Evolutionary conservation across 64 coral and sea anemone genomes (phyloP).

Genomic region (Actinia tenebrosa): DNA sequence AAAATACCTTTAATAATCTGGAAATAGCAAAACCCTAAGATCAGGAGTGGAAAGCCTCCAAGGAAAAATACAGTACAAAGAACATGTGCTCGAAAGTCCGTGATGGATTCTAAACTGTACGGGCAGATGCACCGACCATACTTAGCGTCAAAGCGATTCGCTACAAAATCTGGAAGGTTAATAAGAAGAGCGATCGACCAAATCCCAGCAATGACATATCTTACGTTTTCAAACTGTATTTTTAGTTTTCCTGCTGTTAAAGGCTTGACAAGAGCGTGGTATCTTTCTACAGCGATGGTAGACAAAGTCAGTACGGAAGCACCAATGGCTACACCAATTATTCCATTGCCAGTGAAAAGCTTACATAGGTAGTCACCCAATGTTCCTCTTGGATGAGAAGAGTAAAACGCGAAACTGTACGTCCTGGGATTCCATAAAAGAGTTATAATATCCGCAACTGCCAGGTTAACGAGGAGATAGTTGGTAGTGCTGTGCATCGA

Average conservation of each 20-base stretch:
- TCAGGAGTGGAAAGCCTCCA: constrained; percentile 24
- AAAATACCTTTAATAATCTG: constrained; percentile 35
- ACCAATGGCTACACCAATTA: constrained; percentile 52
- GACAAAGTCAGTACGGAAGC: constrained; percentile 55
- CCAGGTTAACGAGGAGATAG: constrained; percentile 57
- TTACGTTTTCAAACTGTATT: constrained; percentile 27
- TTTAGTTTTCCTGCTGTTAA: constrained; percentile 26
- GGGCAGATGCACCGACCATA: constrained; percentile 46
- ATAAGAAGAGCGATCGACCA: constrained; percentile 31
- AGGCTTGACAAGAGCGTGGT: constrained; percentile 69
- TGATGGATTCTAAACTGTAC: constrained; percentile 45
- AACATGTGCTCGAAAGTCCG: constrained; percentile 11
- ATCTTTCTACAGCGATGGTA: constrained; percentile 52
- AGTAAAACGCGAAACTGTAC: constrained; percentile 56
- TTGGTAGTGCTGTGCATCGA: constrained; percentile 75
- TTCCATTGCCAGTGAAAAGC: constrained; percentile 65
- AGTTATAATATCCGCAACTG: constrained; percentile 48
- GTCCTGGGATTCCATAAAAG: constrained; percentile 69
- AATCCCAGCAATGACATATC: constrained; percentile 29
- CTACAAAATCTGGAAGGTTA: constrained; percentile 35
- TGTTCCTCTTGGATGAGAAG: constrained; percentile 45
- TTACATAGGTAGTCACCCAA: constrained; percentile 64
- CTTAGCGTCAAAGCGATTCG: constrained; percentile 18
- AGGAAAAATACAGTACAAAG: constrained; percentile 33
- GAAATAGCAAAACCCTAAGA: constrained; percentile 50